Evolutionary conservation across 2,797 vertebrate species (phyloP), one percentile per base, ranked within the genome.

Genomic region (Crax fasciolata): DNA sequence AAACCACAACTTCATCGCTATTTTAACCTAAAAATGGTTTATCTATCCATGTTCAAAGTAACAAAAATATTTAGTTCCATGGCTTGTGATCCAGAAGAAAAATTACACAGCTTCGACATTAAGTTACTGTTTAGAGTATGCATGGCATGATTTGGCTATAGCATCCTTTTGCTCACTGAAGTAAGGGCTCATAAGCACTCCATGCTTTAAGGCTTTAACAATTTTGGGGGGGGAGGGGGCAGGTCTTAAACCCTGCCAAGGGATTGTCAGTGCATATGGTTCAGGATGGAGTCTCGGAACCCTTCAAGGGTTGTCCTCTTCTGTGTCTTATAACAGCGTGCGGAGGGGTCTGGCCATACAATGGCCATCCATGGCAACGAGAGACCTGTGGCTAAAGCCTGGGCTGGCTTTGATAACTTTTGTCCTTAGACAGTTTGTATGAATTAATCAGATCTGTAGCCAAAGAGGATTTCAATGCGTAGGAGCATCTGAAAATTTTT

Each of bases 71-170:
- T 67, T 35, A 54, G 30, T 55, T 44, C 46, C 9, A 30, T 79
- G 1, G 1, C 58, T 78, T 72, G 19, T 1, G 3, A 67, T 63
- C 11, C 30, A 77, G 74, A 71, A 88, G 13, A 72, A 73, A 63
- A 28, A 24, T 62, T 32, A 63, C 55, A 30, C 10, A 16, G 17
- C 67, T 57, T 66, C 51, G 48, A 39, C n/a, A 54, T 24, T 30
- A 61, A 46, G 66, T 84, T 55, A 41, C 21, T 23, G 28, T 21
- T 67, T 46, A 13, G 46, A 71, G 63, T 70, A 35, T 38, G 35
- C 6, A 1, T 0, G 4, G 12, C 65, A 14, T 5, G 0, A 1
- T 84, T 82, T 83, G 30, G 12, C 76, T 51, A 6, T 25, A 46
- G 24, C 58, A 48, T 8, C 41, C 18, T 59, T 48, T 13, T 81